A percentile compares a stretch with the other conserved stretches of the same genome.
Conservation (phyloP, 2,113 vertebrate genomes). For the Illadopsis cleaveri region DNA sequence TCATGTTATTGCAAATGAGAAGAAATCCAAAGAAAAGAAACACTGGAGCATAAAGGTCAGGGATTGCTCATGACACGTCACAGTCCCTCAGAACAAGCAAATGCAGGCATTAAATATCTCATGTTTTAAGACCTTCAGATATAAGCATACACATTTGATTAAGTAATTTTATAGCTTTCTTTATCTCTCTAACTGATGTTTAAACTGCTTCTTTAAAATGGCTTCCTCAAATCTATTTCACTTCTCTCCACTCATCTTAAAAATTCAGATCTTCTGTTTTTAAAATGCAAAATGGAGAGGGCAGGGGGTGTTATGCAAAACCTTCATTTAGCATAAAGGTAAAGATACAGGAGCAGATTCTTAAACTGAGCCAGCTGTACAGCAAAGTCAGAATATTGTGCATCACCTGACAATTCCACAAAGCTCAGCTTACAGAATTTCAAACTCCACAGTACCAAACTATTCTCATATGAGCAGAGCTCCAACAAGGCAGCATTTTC, state of each 20-base stretch:
- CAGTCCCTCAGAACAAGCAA: not conserved
- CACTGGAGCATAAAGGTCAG: not conserved
- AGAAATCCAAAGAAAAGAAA: not conserved
- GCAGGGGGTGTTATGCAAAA: not conserved
- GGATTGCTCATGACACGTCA: not conserved
- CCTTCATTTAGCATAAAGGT: not conserved
- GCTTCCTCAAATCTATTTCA: slow-evolving; percentile 12
- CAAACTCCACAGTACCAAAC: not conserved
- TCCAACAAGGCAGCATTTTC: not conserved
- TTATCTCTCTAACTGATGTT: not conserved
- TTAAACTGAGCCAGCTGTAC: not conserved
- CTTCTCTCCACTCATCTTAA: not conserved
- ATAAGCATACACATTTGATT: not conserved
- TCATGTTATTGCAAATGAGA: not conserved
- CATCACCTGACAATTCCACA: not conserved
- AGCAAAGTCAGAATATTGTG: not conserved
- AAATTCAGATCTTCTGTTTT: not conserved
- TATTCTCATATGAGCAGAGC: not conserved
- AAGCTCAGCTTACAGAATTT: not conserved
- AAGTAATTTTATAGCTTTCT: not conserved
- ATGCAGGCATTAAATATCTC: not conserved
- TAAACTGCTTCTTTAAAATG: not conserved
- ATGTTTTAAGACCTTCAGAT: not conserved
- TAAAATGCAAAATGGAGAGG: not conserved
- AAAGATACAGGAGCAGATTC: not conserved